phyloP scores from a whole-genome alignment of 2,888 invertebrate species.

The Drosophila sordidula region DNA sequence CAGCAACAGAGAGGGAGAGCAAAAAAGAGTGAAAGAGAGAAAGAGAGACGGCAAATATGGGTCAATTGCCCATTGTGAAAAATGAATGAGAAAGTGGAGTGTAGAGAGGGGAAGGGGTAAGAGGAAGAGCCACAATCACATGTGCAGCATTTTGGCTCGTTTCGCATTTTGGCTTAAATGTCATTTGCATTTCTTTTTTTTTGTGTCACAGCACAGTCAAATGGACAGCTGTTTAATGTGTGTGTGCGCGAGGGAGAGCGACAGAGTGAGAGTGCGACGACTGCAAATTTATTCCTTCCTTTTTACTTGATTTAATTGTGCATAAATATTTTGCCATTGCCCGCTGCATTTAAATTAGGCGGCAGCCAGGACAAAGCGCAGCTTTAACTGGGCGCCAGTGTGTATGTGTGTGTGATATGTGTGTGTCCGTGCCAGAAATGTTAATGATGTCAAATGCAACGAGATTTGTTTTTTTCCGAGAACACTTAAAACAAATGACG shows the following conservation, averaged over 20 bases:
- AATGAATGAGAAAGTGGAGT: conserved; percentile 3
- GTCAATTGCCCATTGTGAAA: conserved; percentile 65
- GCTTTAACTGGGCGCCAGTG: conserved; percentile 1
- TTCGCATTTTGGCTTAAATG: conserved; percentile 63
- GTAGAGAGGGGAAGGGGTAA: not conserved
- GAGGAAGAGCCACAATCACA: conserved; percentile 31
- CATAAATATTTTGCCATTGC: conserved; percentile 78
- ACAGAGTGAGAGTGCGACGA: conserved; percentile 10
- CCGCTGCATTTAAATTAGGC: conserved; percentile 74
- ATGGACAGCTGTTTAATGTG: conserved; percentile 58
- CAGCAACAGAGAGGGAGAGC: conserved; percentile 3
- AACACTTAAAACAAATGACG: conserved; percentile 24
- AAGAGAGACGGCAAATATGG: conserved; percentile 54
- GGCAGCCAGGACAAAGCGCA: conserved; percentile 27
- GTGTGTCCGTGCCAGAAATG: conserved; percentile 28
- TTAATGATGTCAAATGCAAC: conserved; percentile 46
- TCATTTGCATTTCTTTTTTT: conserved; percentile 67
- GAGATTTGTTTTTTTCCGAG: conserved; percentile 27
- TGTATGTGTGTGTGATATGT: conserved; percentile 10
- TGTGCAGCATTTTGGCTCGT: conserved; percentile 42
- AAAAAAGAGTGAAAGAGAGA: conserved; percentile 1
- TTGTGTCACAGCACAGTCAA: conserved; percentile 35
- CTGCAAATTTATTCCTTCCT: conserved; percentile 69
- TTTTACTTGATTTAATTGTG: conserved; percentile 81
- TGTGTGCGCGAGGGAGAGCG: conserved; percentile 18